Conservation (phyloP, 1,140 invertebrate genomes). For the Myzus persicae region DNA sequence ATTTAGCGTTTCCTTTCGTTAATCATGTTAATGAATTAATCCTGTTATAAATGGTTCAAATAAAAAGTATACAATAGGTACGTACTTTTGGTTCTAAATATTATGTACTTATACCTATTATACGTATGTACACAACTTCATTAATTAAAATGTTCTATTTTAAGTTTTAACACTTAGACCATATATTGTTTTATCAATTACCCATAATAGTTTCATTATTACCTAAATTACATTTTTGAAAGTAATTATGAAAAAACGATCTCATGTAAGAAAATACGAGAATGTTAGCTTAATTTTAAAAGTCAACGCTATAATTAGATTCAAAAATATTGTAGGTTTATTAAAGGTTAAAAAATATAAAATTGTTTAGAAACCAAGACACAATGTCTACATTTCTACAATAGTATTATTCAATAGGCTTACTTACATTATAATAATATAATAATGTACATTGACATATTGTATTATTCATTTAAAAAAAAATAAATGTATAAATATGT, state of each 20-base stretch:
- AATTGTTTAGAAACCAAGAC: neutral
- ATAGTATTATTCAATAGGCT: neutral
- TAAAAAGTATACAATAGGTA: neutral
- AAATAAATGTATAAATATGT: neutral
- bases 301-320: neutral
- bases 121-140: too few relatives aligned
- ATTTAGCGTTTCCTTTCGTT: neutral
- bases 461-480: neutral
- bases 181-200: neutral
- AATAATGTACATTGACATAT: neutral
- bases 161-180: neutral
- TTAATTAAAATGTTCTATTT: neutral
- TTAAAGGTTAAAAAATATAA: neutral
- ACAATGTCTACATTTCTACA: neutral
- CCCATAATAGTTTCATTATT: neutral
- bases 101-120: neutral
- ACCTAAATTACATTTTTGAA: neutral
- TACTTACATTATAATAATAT: neutral
- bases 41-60: neutral
- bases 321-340: neutral
- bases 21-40: constrained; percentile 7
- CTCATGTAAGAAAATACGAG: too few relatives aligned
- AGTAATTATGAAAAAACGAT: neutral
- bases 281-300: neutral
- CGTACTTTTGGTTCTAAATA: neutral